Evolutionary conservation across 2,113 vertebrate genomes (phyloP).

Genomic region (Odontesthes bonariensis): DNA sequence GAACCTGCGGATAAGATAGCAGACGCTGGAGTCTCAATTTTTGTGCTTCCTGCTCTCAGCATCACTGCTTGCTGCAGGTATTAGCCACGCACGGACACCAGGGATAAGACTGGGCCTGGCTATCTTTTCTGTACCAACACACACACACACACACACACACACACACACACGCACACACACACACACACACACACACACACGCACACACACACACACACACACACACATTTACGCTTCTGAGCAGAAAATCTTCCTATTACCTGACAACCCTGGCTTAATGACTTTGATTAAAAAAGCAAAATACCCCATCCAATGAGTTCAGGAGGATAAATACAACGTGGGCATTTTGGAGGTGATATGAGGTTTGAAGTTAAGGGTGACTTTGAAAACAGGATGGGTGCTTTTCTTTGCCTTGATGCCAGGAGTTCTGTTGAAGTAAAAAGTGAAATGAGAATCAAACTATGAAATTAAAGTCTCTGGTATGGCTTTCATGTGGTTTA

Average conservation of each 20-base stretch:
- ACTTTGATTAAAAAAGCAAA: slow-evolving; percentile 70
- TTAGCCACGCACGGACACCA: slow-evolving; percentile 54
- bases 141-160: not conserved
- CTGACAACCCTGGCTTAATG: slow-evolving; percentile 62
- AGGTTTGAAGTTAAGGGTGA: slow-evolving; percentile 60
- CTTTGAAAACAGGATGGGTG: slow-evolving; percentile 41
- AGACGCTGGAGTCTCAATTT: slow-evolving; percentile 11
- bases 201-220: slow-evolving; percentile 15
- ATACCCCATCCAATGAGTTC: slow-evolving; percentile 52
- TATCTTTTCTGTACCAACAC: slow-evolving; percentile 21
- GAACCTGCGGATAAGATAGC: slow-evolving; percentile 40
- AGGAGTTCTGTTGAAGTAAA: slow-evolving; percentile 19
- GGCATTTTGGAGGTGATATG: slow-evolving; percentile 36
- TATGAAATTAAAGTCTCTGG: slow-evolving; percentile 41
- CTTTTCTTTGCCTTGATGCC: slow-evolving; percentile 39
- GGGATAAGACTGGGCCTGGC: slow-evolving; percentile 30
- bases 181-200: slow-evolving; percentile 17
- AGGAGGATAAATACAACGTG: slow-evolving; percentile 23
- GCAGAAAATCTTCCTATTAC: slow-evolving; percentile 70
- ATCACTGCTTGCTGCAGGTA: slow-evolving; percentile 26
- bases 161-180: not conserved
- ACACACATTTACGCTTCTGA: slow-evolving; percentile 22
- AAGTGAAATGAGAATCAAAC: slow-evolving; percentile 44
- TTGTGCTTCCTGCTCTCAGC: slow-evolving; percentile 24
- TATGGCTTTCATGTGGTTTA: slow-evolving; percentile 25